These are phyloP conservation scores for Papilio polyxenes DNA, from an alignment of 1,140 invertebrate genomes.

Conservation along the genomic window DNA sequence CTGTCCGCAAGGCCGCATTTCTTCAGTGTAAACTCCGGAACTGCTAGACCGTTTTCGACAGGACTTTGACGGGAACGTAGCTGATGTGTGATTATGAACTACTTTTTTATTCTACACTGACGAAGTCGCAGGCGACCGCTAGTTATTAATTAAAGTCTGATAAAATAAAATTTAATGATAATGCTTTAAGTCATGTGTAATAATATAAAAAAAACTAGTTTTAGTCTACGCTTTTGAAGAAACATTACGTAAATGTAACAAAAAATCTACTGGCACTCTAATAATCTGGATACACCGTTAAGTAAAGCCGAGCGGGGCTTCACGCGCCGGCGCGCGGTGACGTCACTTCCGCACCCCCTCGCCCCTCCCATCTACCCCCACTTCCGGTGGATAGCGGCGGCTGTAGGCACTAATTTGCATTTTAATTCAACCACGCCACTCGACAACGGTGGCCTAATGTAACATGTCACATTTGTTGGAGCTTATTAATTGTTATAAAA, in stretches of 20 bases:
- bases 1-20: no score
- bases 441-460: constrained; percentile 13
- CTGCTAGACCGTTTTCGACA: no score
- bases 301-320: constrained; percentile 43
- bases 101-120: no score
- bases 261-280: constrained; percentile 33
- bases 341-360: constrained; percentile 43
- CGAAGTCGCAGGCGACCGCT: no score
- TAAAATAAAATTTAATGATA: no score
- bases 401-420: constrained; percentile 28
- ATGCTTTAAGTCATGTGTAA: not conserved
- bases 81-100: no score
- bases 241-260: constrained; percentile 26
- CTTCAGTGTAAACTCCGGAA: no score
- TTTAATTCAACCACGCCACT: constrained; percentile 31
- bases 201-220: not conserved
- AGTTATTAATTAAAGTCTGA: no score
- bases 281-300: constrained; percentile 42
- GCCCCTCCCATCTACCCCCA: constrained; percentile 35
- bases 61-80: no score
- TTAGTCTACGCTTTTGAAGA: no score
- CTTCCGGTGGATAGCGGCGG: constrained; percentile 24
- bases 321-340: constrained; percentile 46
- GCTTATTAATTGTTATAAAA: constrained; percentile 23
- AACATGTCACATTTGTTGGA: constrained; percentile 33